These are phyloP conservation scores for Thomomys bottae DNA, from an alignment of 2,113 vertebrate species.

Conservation along the genomic window DNA sequence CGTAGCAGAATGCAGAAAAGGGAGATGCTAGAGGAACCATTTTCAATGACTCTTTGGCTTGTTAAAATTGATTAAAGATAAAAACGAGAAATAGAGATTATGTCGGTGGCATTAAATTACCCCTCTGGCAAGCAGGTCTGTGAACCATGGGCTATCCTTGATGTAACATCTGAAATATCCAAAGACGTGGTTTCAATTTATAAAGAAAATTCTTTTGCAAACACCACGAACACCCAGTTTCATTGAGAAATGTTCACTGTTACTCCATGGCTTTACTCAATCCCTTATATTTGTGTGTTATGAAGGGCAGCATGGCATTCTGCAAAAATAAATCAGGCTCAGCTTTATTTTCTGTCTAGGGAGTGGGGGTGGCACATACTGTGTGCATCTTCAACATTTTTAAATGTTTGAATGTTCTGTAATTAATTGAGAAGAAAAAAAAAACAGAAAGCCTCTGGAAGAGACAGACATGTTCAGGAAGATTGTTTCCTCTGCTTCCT, in stretches of 20 bases:
- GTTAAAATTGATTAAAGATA: conserved; percentile 79
- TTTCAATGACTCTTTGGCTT: conserved; percentile 75
- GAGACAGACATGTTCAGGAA: neutral
- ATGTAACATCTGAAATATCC: conserved; percentile 50
- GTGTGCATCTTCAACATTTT: neutral
- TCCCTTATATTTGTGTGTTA: conserved; percentile 41
- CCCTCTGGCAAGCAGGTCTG: conserved; percentile 42
- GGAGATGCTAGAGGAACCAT: conserved; percentile 42
- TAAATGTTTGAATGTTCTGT: neutral
- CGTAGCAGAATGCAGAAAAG: conserved; percentile 45
- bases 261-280: conserved; percentile 65
- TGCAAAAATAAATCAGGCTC: conserved; percentile 43
- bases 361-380: neutral
- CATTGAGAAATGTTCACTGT: conserved; percentile 61
- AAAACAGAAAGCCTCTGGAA: neutral
- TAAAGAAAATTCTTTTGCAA: conserved; percentile 66
- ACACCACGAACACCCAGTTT: conserved; percentile 55
- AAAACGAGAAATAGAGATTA: conserved; percentile 70
- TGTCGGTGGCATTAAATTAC: conserved; percentile 62
- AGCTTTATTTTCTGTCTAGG: neutral
- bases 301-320: neutral
- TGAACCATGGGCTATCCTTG: conserved; percentile 23
- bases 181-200: conserved; percentile 63
- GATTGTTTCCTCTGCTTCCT: neutral
- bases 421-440: neutral